Evolutionary conservation across 1,140 invertebrate species (phyloP), one percentile per base, ranked within the genome.

Genomic region (Acromyrmex echinatior): DNA sequence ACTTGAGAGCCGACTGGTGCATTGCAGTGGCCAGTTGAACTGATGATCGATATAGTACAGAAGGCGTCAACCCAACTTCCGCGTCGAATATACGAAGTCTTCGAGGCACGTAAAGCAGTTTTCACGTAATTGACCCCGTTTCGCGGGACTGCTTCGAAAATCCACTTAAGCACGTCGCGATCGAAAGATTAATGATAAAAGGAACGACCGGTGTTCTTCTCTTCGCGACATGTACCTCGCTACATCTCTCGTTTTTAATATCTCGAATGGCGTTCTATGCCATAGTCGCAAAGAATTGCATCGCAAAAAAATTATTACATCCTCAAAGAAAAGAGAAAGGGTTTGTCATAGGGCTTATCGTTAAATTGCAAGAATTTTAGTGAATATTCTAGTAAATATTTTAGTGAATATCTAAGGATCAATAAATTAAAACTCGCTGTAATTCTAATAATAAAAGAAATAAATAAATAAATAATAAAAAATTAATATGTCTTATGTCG

Each of bases 1-100:
- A 78, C 82, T 88, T 81, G 86, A 82, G 53, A 90, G 78, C 60
- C 90, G 91, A 92, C 88, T 93, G 92, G 92, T 93, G 92, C 92
- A 93, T 93, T 93, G 92, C 92, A 92, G 92, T 93, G 91, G 91
- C 88, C 87, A 86, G 87, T 86, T 92, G 91, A 92, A 92, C 88
- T 90, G 88, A 93, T 93, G 92, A 93, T 93, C 92, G 87, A 93
- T 93, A 93, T 92, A 84, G 7, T 49, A 90, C 74, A 89, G 88
- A 88, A 93, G 91, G 88, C 92, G 92, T 93, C 91, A 92, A 92
- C 90, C 89, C 86, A 82, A 91, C 77, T 90, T 90, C 91, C 84
- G 35, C 86, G 65, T 88, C 84, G 87, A 88, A 92, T 91, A 88
- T 92, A 90, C 66, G n/a, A 28, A 62, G 16, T 31, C 62, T 66